Conservation (phyloP, 2,888 invertebrate genomes). For the Smittia sp. region DNA sequence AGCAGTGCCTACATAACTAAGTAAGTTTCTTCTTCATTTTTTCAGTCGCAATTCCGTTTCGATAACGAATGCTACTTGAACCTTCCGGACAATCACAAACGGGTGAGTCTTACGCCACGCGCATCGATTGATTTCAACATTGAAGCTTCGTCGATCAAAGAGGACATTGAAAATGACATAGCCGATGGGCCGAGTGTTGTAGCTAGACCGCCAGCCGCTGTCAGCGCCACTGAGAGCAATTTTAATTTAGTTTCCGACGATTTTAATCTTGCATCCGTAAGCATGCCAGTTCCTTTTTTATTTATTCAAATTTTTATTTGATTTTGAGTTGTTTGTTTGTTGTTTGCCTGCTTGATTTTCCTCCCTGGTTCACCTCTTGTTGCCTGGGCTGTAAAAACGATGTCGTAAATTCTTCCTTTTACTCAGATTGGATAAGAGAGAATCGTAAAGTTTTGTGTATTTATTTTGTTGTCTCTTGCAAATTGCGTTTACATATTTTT, state of each 20-base stretch:
- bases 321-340: constrained; percentile 43
- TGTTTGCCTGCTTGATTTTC: constrained; percentile 24
- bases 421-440: too few species aligned
- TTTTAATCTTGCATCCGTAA: constrained; percentile 54
- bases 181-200: constrained; percentile 13
- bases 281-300: constrained; percentile 47
- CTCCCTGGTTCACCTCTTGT: constrained; percentile 41
- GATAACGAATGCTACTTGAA: constrained; percentile 98
- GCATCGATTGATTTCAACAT: constrained; percentile 43
- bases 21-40: too few species aligned
- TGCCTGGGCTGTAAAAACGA: too few species aligned
- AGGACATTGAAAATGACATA: constrained; percentile 43
- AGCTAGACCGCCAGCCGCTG: constrained; percentile 45
- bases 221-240: constrained; percentile 43
- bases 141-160: constrained; percentile 47
- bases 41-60: constrained; percentile 98
- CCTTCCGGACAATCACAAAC: constrained; percentile 96
- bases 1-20: neutral
- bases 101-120: constrained; percentile 71
- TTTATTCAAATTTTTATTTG: constrained; percentile 44
- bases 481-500: too few species aligned
- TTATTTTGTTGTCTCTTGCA: too few species aligned
- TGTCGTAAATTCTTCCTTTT: too few species aligned
- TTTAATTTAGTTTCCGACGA: constrained; percentile 48
- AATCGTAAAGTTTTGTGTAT: too few species aligned